Conservation (phyloP, 2,797 vertebrate genomes). For the Thaleichthys pacificus region DNA sequence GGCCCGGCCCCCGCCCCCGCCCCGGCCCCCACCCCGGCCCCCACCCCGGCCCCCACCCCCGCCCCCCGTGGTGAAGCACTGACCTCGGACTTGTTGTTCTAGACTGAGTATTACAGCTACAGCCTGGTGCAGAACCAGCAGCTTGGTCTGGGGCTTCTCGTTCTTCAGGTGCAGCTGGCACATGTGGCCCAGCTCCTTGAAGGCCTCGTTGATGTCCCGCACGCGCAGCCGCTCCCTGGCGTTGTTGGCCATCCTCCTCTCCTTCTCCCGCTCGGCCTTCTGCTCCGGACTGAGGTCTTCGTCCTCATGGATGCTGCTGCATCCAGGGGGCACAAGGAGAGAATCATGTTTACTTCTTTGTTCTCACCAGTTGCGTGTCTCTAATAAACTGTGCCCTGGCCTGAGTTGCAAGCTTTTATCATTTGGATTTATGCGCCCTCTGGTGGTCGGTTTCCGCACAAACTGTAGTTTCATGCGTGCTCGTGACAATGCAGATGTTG, state of each 20-base stretch:
- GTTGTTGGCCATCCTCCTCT: constrained; percentile 94
- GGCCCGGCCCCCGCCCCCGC: too few species aligned
- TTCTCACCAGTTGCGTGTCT: too few species aligned
- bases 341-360: too few species aligned
- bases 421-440: constrained; percentile 54
- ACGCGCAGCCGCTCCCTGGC: constrained; percentile 92
- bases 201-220: constrained; percentile 95
- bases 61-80: constrained; percentile 23
- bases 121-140: constrained; percentile 95
- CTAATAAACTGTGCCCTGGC: too few species aligned
- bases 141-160: constrained; percentile 96
- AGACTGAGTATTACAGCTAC: constrained; percentile 95
- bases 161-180: constrained; percentile 94
- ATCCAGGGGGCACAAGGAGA: constrained; percentile 11
- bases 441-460: constrained; percentile 47
- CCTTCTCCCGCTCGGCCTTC: constrained; percentile 91
- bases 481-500: neutral
- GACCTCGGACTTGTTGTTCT: constrained; percentile 95
- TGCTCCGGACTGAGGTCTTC: constrained; percentile 94
- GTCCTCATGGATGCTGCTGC: constrained; percentile 89
- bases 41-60: neutral
- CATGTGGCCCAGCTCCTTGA: constrained; percentile 97
- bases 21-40: neutral
- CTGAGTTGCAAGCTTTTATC: constrained; percentile 6
- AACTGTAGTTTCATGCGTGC: neutral